Conservation (phyloP, 2,888 invertebrate genomes). For the Branchellion lobata region DNA sequence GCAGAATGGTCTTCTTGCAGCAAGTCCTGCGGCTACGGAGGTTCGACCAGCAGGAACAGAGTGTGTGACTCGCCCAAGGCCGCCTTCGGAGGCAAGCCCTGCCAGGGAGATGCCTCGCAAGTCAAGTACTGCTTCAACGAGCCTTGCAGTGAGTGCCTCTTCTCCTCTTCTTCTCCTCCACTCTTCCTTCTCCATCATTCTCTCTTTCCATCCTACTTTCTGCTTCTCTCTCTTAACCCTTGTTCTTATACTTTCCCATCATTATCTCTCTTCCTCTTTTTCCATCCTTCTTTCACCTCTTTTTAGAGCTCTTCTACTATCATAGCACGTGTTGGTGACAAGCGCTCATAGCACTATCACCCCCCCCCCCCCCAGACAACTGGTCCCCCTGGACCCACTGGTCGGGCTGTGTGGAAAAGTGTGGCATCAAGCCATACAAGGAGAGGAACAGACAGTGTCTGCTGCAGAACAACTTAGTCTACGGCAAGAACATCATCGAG, state of each 20-base stretch:
- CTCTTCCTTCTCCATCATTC: background rate
- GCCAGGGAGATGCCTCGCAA: constrained; percentile 55
- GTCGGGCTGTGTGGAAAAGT: constrained; percentile 31
- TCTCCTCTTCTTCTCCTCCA: background rate
- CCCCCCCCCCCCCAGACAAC: constrained; percentile 15
- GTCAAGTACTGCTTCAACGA: constrained; percentile 24
- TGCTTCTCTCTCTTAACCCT: no score
- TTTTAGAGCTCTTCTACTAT: no score
- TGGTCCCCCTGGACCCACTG: constrained; percentile 45
- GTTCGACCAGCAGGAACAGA: constrained; percentile 35
- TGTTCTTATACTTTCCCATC: no score
- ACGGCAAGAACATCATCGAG: constrained; percentile 45
- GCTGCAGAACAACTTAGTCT: constrained; percentile 35
- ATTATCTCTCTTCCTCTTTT: no score
- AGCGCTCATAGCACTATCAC: no score
- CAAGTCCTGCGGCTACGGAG: constrained; percentile 47
- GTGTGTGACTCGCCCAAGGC: constrained; percentile 51
- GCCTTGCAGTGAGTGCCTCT: constrained; percentile 22
- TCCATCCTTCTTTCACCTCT: no score
- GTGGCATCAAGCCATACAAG: constrained; percentile 37
- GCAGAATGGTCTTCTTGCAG: constrained; percentile 47
- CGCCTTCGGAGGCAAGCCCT: constrained; percentile 57
- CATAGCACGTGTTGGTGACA: no score
- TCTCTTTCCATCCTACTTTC: no score
- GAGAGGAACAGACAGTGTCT: constrained; percentile 39